Evolutionary conservation across 2,797 vertebrate species (phyloP).

Genomic region (Chaetodon trifasciatus): DNA sequence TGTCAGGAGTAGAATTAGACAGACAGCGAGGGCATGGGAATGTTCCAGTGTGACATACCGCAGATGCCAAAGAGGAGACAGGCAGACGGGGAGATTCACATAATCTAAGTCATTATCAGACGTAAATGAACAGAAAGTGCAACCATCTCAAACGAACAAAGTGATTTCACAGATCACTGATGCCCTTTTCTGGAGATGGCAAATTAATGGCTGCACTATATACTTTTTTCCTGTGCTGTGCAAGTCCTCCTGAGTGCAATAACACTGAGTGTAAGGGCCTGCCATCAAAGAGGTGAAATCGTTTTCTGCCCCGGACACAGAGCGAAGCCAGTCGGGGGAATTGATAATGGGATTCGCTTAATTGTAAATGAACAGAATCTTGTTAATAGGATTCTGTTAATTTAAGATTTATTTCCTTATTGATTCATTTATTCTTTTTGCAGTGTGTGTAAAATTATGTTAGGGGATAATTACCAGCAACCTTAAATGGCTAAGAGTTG

Average conservation of each 20-base stretch:
- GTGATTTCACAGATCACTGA: constrained; percentile 90
- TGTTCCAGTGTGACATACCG: constrained; percentile 82
- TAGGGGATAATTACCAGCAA: constrained; percentile 71
- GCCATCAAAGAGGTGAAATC: constrained; percentile 74
- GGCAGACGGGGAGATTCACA: constrained; percentile 81
- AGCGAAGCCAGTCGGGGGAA: constrained; percentile 67
- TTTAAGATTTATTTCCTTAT: constrained; percentile 81
- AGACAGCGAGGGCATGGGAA: constrained; percentile 80
- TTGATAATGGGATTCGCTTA: constrained; percentile 81
- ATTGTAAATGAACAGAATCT: constrained; percentile 84
- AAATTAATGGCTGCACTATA: constrained; percentile 87
- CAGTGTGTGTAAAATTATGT: constrained; percentile 75
- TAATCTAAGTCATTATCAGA: constrained; percentile 89
- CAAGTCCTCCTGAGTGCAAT: constrained; percentile 81
- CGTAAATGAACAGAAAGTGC: constrained; percentile 89
- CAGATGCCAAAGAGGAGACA: constrained; percentile 78
- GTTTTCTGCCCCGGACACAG: constrained; percentile 71
- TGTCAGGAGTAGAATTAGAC: constrained; percentile 84
- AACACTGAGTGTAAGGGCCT: constrained; percentile 78
- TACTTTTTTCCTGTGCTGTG: constrained; percentile 74
- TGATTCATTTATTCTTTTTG: constrained; percentile 76
- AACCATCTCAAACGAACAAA: constrained; percentile 89
- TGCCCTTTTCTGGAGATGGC: constrained; percentile 88
- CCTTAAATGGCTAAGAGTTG: constrained; percentile 72
- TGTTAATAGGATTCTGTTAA: constrained; percentile 84